phyloP scores from a whole-genome alignment of 2,113 vertebrate genomes.

The Numida meleagris region DNA sequence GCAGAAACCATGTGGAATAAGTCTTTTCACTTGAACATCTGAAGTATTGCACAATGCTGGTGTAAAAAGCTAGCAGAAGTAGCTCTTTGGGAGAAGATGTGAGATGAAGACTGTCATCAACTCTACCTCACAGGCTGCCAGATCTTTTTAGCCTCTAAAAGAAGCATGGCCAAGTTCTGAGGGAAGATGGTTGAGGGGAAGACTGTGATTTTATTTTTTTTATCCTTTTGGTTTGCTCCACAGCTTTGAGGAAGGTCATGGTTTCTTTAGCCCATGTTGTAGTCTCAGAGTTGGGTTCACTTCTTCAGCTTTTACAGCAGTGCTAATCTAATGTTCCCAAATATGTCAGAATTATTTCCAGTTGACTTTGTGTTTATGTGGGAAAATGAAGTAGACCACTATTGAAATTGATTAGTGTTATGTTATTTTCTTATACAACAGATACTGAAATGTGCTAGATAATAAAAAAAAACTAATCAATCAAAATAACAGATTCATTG shows the following conservation, averaged over 20 bases:
- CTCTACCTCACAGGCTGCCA: neutral
- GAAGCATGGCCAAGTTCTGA: neutral
- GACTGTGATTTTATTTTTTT: neutral
- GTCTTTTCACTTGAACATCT: neutral
- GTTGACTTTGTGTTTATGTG: conserved; percentile 8
- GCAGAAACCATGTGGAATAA: neutral
- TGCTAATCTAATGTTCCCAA: neutral
- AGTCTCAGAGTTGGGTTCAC: neutral
- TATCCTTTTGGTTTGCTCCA: neutral
- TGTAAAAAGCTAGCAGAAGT: neutral
- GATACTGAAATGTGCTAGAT: neutral
- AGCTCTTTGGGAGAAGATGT: neutral
- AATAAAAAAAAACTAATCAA: conserved; percentile 38
- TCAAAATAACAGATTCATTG: neutral
- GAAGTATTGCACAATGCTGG: neutral
- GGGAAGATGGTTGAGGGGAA: neutral
- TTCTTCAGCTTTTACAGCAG: neutral
- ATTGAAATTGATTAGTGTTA: conserved; percentile 15
- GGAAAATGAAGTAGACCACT: neutral
- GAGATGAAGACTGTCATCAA: neutral
- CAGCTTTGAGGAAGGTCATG: neutral
- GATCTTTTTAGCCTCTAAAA: neutral
- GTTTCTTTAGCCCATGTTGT: neutral
- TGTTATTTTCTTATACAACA: conserved; percentile 34
- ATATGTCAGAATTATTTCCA: neutral